Base-by-base conservation (phyloP, 1,140 invertebrate genomes). In the Neoseiulus cucumeris region DNA sequence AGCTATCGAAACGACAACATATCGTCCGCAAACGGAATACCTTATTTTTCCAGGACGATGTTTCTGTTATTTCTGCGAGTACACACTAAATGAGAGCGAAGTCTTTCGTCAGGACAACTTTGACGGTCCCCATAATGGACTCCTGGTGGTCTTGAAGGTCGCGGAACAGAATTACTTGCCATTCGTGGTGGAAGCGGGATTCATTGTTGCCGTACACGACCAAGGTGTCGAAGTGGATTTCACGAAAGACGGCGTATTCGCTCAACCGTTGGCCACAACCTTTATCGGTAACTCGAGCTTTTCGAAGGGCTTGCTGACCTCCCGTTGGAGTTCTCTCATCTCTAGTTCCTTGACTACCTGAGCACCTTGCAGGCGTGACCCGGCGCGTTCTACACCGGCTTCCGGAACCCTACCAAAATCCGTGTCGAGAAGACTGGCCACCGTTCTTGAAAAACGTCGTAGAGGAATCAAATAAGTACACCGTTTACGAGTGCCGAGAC, bases 181-280 rank as follows among this genome's bases (percentile, higher is more conserved):
- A 20, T 59, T 59, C 22, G 22, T 59, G 2, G 51, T 59, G 14
- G 51, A 59, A 25, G 51, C 51, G 25, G 51, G 51, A 17, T 59
- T 59, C 33, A 25, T 59, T 2, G 22, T 59, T 20, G 51, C 51
- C 51, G 22, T 59, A 14, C 51, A 59, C 9, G 51, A 59, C 22
- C 51, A 59, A 25, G 51, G 51, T 2, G 51, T 59, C 4, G 51
- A 59, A 33, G 51, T 59, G 5, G 51, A 59, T 33, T 59, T 59
- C 22, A 59, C 51, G 4, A 59, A 59, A 20, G 51, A 59, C 51
- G 51, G 51, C 51, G 51, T 59, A 14, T 59, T 59, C 22, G 33
- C 22, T 29, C 51, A 59, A 20, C 51, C 51, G 25, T 33, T 59
- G 12, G 22, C 51, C 14, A 59, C 51, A 12, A 59, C 51, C 17